phyloP scores from a whole-genome alignment of 2,888 invertebrate genomes.

The Ichneumon xanthorius region DNA sequence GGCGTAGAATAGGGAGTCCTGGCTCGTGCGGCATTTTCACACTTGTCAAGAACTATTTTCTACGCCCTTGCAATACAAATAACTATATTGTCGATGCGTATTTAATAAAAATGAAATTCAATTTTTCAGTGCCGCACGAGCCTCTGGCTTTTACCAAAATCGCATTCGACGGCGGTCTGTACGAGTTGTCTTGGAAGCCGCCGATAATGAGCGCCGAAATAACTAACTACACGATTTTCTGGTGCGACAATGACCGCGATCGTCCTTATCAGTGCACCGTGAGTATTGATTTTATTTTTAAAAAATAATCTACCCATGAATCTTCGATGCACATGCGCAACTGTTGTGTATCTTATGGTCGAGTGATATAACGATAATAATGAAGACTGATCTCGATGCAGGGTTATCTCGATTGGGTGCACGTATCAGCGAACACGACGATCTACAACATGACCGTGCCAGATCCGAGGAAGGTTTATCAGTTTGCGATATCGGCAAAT shows the following conservation, averaged over 20 bases:
- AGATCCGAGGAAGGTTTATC: constrained; percentile 87
- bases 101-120: constrained; percentile 1
- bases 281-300: constrained; percentile 71
- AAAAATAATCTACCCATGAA: background rate
- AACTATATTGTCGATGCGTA: background rate
- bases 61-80: background rate
- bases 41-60: too few species aligned
- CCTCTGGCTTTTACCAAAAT: constrained; percentile 90
- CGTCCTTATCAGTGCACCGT: constrained; percentile 87
- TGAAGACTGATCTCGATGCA: constrained; percentile 72
- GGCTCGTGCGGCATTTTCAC: too few species aligned
- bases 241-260: constrained; percentile 89
- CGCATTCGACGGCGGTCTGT: constrained; percentile 89
- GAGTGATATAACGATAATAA: constrained; percentile 1
- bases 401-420: constrained; percentile 88
- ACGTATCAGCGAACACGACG: constrained; percentile 85
- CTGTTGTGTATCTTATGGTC: background rate
- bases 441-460: constrained; percentile 87
- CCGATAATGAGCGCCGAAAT: constrained; percentile 86
- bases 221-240: constrained; percentile 92
- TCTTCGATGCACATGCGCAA: too few species aligned
- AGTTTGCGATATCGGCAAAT: constrained; percentile 94
- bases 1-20: too few species aligned
- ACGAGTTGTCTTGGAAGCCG: constrained; percentile 91
- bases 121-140: constrained; percentile 83